Evolutionary conservation across 2,113 vertebrate species (phyloP), one percentile per base, ranked within the genome.

Genomic region (Ptilorrhoa leucosticta): DNA sequence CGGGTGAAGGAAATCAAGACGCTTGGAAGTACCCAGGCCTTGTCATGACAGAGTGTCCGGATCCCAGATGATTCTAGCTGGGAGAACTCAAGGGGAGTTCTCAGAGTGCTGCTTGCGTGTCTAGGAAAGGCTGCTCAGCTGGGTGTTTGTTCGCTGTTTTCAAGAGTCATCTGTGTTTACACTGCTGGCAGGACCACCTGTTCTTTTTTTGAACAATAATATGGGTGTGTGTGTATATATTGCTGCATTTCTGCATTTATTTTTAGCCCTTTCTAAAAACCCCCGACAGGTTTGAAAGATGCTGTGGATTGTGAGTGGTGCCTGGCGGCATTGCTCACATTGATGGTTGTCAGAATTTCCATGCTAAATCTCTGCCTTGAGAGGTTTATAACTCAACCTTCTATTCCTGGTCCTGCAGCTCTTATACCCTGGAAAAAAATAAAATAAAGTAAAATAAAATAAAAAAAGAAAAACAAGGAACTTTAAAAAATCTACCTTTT

Each of bases 321-420:
- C 86, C 96, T 96, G 94, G 82, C 44, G 39, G 75, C 86, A 90
- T 92, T 75, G 90, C 88, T 91, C 85, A 75, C 82, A 83, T 90
- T 94, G 87, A 87, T 6, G 57, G 80, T 87, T 96, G 95, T 93
- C 94, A 96, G 94, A 96, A 94, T 71, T 95, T 96, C 95, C 84
- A 79, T 93, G 90, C 95, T 91, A 91, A 84, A 97, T 97, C 96
- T 96, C 72, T 51, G 37, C 94, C 94, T 95, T 95, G 92, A 94
- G 90, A 92, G 76, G 69, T 89, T 93, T 96, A 44, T 89, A 96
- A 73, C 45, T 85, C 78, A 64, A 95, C 92, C 42, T 94, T 87
- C 94, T 96, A 95, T 97, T 97, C 80, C 71, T 71, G 94, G 61
- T 89, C 83, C 45, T 89, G 77, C n/a, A 81, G 69, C 51, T 85